Base-by-base conservation (phyloP, 2,888 invertebrate species). In the Poecilobothrus nobilitatus region DNA sequence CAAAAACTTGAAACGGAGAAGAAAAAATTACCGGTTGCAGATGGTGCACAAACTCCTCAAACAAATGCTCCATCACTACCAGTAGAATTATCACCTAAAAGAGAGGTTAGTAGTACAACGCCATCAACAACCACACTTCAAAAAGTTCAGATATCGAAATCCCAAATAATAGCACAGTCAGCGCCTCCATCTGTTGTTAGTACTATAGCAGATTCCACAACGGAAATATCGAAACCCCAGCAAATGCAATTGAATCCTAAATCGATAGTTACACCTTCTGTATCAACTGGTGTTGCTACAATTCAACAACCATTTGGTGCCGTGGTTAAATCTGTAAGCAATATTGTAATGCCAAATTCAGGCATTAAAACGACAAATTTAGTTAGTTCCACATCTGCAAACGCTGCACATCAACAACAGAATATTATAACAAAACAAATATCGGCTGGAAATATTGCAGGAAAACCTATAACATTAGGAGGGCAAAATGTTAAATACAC, bases 1-100 rank as follows among this genome's bases (percentile, higher is more conserved):
- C 84, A 84, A 77, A 84, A 84, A 73, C n/a, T 68, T 20, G 65
- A 65, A 37, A 27, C 63, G 34, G 65, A 33, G 34, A 37, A 65
- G n/a, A 33, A n/a, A n/a, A 65, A 37, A 65, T n/a, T 20, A 33
- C 65, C 65, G n/a, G 8, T 63, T 53, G 15, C n/a, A 15, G 53
- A 53, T 53, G 53, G 18, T n/a, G 53, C 15, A 53, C 65, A n/a
- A 65, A n/a, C 2, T 9, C 65, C 37, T 34, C 12, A 20, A 20
- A 37, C 65, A 37, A 34, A 34, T 20, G 15, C 15, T n/a, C 15
- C 27, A 27, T 15, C 27, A 33, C 12, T 64, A 37, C 20, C 34
- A 37, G 65, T 37, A 10, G 20, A 34, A 65, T 20, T n/a, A 8
- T 33, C 20, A 20, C 37, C 65, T 10, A 65, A 65, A 65, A 7